These are phyloP conservation scores for Poliocrania exsul DNA, from an alignment of 2,797 vertebrate species.

Conservation along the genomic window DNA sequence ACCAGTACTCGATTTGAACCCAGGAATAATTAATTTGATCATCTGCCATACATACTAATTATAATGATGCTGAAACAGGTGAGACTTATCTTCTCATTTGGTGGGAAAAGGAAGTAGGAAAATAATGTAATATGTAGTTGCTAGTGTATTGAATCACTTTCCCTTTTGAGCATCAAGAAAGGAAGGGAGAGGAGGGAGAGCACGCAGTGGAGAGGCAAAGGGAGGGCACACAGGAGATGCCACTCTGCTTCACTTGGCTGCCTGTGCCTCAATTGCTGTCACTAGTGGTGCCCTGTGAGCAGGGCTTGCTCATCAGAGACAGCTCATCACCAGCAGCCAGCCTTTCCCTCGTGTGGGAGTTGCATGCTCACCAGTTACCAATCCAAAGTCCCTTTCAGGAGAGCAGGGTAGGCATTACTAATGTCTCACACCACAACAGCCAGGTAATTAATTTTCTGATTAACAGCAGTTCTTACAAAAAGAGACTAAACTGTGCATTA, in stretches of 20 bases:
- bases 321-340: background rate
- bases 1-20: constrained; percentile 41
- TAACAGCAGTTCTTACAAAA: constrained; percentile 47
- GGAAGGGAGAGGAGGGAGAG: background rate
- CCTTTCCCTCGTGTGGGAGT: background rate
- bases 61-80: constrained; percentile 13
- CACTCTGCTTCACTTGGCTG: background rate
- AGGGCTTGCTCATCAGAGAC: background rate
- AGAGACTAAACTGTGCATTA: constrained; percentile 31
- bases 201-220: background rate
- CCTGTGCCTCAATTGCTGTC: background rate
- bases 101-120: background rate
- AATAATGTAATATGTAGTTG: background rate
- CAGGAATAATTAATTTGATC: constrained; percentile 67
- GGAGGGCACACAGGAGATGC: background rate
- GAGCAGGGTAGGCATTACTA: background rate
- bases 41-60: constrained; percentile 46
- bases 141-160: background rate
- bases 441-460: constrained; percentile 62
- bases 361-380: background rate
- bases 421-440: background rate
- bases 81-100: background rate
- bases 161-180: background rate
- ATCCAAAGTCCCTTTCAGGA: background rate
- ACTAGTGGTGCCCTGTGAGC: background rate